Evolutionary conservation across 1,140 invertebrate genomes (phyloP), one percentile per base, ranked within the genome.

Genomic region (Drosophila insularis): DNA sequence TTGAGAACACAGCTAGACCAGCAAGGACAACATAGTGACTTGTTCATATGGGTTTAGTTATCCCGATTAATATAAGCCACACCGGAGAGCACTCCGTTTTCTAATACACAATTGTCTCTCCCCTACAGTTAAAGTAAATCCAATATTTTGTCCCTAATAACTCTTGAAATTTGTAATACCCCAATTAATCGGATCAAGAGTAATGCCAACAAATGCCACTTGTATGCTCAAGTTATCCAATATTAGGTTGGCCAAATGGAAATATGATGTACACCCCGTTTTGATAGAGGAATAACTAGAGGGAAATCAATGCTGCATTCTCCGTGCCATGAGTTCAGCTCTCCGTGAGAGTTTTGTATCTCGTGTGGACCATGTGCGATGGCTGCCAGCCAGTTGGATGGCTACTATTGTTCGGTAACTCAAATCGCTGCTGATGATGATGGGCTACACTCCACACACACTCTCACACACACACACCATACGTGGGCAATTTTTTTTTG

Each of bases 351-450:
- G 32, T 59, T 59, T 37, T 59, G 32, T 59, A 59, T 39, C 56
- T 59, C 32, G 56, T 19, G 11, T 21, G 27, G 56, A 14, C 56
- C 43, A 46, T 46, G 43, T 19, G 65, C 35, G 61, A 32, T 54
- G 19, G 39, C 63, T 58, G 56, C 40, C 63, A 53, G 69, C 63
- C 65, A 65, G 74, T 69, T 77, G 67, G 69, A 54, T n/a, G 17
- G 17, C 43, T 50, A 60, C 71, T 55, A 78, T 86, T 86, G 81
- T 86, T 74, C 72, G 23, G 58, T 50, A 60, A 70, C 68, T 86
- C 78, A 81, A 78, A 84, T 76, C 80, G 80, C 69, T 60, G 75
- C 79, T 63, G 78, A 69, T 60, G 75, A 75, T 61, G 78, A 69
- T 81, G 74, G 58, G 59, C 14, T 8, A 78, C 65, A 78, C 66